Base-by-base conservation (phyloP, 92 coral and sea anemone species). In the Zoanthus gigantus region DNA sequence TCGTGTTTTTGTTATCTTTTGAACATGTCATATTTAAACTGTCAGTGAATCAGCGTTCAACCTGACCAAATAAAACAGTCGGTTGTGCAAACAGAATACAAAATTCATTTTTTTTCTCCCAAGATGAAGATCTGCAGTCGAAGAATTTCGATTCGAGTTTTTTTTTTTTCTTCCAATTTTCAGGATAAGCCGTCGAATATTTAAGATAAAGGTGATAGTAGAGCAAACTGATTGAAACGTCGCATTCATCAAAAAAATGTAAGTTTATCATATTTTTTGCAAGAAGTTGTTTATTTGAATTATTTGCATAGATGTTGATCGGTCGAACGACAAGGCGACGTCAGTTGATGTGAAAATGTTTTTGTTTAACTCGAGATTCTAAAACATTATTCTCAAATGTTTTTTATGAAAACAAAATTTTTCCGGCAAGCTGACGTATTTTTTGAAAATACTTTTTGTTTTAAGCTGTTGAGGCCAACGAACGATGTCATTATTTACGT, bases 401-500 rank as follows among this genome's bases (percentile, higher is more conserved):
- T 45, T 81, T 28, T 13, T 30, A 28, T 28, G 5, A 9, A 18
- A 8, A 67, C 66, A 81, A 81, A 46, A 28, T 4, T 8, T 67
- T 73, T 31, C 47, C 9, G 9, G 17, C 7, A 63, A 63, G 30
- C 28, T 8, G 30, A 65, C 28, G 0, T 45, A 67, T 67, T 66
- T 81, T 65, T 37, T 37, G 2, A 4, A 37, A 65, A 65, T 81
- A 46, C 76, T 77, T 77, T 9, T 17, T 17, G 42, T 29, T 44
- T 57, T 34, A 5, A 32, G 74, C 74, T 56, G 73, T 61, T 61
- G 37, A 80, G 46, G 57, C 72, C 73, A 80, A 5, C 69, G 47
- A 79, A 32, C 56, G 73, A 37, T 79, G 53, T 72, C 15, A 10
- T 32, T 47, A 81, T 66, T 81, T 81, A 65, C 72, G 46, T 77